phyloP scores from a whole-genome alignment of 53 echinoderm and acorn worm species.

The Stichopus horrens region DNA sequence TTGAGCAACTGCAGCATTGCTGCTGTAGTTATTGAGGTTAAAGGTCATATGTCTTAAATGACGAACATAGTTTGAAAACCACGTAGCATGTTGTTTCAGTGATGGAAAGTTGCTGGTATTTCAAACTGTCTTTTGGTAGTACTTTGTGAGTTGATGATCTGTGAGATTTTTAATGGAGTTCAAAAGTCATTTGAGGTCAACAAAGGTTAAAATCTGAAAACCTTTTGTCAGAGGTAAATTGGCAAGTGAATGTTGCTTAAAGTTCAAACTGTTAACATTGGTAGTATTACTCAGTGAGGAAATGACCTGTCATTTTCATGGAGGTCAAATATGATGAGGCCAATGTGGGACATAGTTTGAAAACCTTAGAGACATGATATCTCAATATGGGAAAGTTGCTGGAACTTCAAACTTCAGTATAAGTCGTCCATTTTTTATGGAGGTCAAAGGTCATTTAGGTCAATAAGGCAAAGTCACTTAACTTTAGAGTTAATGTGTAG shows the following conservation, averaged over 20 bases:
- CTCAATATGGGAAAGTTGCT: too few species aligned
- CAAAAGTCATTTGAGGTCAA: conserved; percentile 5
- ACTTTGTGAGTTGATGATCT: not conserved
- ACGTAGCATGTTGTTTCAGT: not conserved
- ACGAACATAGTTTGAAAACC: not conserved
- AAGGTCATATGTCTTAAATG: not conserved
- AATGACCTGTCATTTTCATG: not conserved
- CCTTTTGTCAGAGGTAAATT: not conserved
- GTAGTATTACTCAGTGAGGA: too few species aligned
- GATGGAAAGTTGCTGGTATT: not conserved
- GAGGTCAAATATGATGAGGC: not conserved
- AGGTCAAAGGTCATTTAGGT: too few species aligned
- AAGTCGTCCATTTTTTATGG: too few species aligned
- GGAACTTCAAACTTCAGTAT: too few species aligned
- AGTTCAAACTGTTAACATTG: not conserved
- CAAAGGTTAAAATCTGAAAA: not conserved
- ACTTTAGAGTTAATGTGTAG: too few species aligned
- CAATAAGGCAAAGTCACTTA: too few species aligned
- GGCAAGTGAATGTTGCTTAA: not conserved
- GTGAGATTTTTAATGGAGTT: not conserved
- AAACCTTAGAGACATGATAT: too few species aligned
- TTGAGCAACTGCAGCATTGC: too few species aligned
- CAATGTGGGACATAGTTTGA: too few species aligned
- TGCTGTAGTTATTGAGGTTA: too few species aligned
- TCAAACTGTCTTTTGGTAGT: not conserved